Base-by-base conservation (phyloP, 2,797 vertebrate genomes). In the Liparis tanakae region DNA sequence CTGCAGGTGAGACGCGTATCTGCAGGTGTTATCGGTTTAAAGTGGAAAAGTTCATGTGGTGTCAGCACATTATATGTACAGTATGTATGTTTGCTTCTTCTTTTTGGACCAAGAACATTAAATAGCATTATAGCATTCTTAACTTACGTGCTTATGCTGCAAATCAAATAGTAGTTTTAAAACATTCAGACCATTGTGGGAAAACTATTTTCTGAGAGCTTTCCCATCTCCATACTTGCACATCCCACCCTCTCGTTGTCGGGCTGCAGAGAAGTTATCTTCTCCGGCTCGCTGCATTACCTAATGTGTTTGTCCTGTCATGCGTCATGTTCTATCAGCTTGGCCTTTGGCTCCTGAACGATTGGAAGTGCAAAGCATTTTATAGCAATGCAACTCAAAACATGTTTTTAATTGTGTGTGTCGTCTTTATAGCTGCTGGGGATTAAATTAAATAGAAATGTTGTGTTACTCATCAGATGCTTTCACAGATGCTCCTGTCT, bases 1-100 rank as follows among this genome's bases (percentile, higher is more conserved):
- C 92, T 34, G 70, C 95, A 95, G 97, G 98, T 99, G 91, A 93
- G 89, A 77, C 12, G 20, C 18, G 39, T 3, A 63, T 46, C 39
- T 10, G 14, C 12, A 51, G 18, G 3, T 5, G 13, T 20, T 30
- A 18, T 54, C 7, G 9, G 15, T 46, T 67, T 55, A 72, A 34
- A 37, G 43, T 48, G 10, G 33, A 25, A 33, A 53, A 53, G 4
- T 18, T 53, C 55, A 36, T 3, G 8, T 17, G 7, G 37, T 60
- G 54, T 56, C 14, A 41, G 39, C 13, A 10, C 39, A 41, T 41
- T 1, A 4, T 14, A 15, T 0, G 2, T 34, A n/a, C n/a, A n/a
- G n/a, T n/a, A 30, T 62, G 60, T 41, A 37, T 22, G 8, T 50
- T 41, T 41, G 13, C 33, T 17, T 56, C 18, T 46, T 3, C 17